A percentile compares a stretch with the other conserved stretches of the same genome.
phyloP scores from a whole-genome alignment of 2,113 vertebrate genomes.

The Melanotaenia duboulayi region DNA sequence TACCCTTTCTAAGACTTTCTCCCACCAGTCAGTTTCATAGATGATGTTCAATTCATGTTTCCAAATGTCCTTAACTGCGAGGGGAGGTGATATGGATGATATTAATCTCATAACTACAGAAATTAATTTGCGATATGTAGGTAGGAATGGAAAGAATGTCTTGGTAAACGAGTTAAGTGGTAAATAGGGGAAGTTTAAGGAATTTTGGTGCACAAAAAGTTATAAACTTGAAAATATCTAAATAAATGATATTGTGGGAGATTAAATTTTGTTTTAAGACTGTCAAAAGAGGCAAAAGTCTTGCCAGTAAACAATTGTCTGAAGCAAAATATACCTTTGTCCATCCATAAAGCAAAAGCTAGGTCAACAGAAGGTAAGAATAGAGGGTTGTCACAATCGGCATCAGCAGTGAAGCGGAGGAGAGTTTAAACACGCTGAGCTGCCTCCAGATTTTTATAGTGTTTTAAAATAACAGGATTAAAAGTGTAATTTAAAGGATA shows the following conservation, averaged over 20 bases:
- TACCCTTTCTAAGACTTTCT: background rate
- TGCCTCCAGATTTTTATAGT: background rate
- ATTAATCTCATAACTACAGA: background rate
- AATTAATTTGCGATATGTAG: background rate
- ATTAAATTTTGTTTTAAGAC: background rate
- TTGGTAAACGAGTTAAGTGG: background rate
- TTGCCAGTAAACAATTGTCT: background rate
- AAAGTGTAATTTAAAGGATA: background rate
- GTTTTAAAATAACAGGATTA: background rate
- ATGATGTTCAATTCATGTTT: background rate
- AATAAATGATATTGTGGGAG: background rate
- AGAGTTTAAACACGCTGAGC: background rate
- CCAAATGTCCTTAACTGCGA: background rate
- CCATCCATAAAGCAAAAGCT: background rate
- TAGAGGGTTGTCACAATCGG: background rate
- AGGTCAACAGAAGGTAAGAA: background rate
- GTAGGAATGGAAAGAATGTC: background rate
- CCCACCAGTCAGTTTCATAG: background rate
- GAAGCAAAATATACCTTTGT: background rate
- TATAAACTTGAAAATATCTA: background rate
- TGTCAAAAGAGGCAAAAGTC: background rate
- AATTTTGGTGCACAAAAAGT: background rate
- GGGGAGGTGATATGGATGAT: background rate
- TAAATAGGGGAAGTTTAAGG: background rate
- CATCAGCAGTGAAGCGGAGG: background rate